A percentile compares a stretch with the other conserved stretches of the same genome.
phyloP scores from a whole-genome alignment of 2,797 vertebrate species.

The Cichlasoma orientale region DNA sequence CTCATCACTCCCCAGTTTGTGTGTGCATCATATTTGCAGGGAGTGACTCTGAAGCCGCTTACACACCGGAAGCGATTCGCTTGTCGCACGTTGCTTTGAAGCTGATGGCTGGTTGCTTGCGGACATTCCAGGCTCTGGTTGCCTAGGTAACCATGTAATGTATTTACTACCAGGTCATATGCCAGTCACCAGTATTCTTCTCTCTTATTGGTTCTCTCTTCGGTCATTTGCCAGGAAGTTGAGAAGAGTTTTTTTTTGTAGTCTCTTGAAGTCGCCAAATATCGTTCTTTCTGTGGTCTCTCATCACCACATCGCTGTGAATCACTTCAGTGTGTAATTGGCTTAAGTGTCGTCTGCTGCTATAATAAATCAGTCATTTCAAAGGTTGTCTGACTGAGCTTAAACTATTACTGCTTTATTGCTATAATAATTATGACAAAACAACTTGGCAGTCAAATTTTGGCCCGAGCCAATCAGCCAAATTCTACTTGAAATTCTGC shows the following conservation, averaged over 20 bases:
- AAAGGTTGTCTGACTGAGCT: background rate
- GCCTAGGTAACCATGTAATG: background rate
- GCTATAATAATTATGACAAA: background rate
- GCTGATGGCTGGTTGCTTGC: background rate
- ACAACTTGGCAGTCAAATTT: constrained; percentile 20
- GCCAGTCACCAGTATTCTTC: background rate
- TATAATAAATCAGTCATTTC: background rate
- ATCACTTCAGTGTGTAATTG: background rate
- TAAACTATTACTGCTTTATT: background rate
- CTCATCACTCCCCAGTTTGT: background rate
- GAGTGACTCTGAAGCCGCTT: background rate
- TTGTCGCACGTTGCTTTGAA: background rate
- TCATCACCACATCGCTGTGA: rapidly evolving
- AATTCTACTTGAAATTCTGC: constrained; percentile 61
- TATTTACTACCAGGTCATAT: background rate
- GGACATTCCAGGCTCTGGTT: background rate
- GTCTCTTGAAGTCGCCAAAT: background rate
- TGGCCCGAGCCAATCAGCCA: constrained; percentile 17
- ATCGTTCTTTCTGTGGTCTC: background rate
- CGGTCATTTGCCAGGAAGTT: background rate
- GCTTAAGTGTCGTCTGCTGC: background rate
- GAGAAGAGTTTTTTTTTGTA: background rate
- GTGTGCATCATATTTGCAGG: background rate
- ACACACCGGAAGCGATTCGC: background rate
- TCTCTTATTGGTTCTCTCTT: background rate